Evolutionary conservation across 1,140 invertebrate genomes (phyloP).

Genomic region (Acromyrmex charruanus): DNA sequence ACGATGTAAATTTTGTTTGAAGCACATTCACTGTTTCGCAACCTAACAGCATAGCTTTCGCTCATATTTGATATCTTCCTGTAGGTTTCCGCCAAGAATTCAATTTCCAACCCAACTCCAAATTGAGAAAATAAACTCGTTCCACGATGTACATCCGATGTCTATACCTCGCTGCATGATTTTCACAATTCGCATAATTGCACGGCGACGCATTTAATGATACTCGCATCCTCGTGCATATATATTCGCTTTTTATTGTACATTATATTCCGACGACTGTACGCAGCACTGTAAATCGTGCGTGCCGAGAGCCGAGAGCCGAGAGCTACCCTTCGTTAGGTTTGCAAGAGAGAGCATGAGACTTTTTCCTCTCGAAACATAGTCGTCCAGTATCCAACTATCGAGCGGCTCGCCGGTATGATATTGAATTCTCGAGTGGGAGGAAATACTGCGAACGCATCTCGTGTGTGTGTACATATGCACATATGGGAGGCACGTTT

Average conservation of each 20-base stretch:
- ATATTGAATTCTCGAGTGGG: constrained; percentile 56
- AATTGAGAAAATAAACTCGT: constrained; percentile 1
- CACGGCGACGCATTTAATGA: neutral
- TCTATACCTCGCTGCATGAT: too few relatives aligned
- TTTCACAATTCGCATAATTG: neutral
- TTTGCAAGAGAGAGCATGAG: constrained; percentile 6
- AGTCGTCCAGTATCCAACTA: constrained; percentile 38
- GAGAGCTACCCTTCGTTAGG: neutral
- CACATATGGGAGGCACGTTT: constrained; percentile 15
- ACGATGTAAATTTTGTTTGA: constrained; percentile 5
- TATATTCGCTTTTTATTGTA: neutral
- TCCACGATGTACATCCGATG: neutral
- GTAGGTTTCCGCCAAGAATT: neutral
- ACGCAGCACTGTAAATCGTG: neutral
- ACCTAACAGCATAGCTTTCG: neutral
- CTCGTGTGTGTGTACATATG: constrained; percentile 12
- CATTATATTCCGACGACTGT: neutral
- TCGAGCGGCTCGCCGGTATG: constrained; percentile 20
- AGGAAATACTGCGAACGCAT: constrained; percentile 13
- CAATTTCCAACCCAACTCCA: neutral
- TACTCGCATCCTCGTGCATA: neutral
- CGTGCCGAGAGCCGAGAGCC: neutral
- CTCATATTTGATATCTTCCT: neutral
- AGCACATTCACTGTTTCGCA: neutral
- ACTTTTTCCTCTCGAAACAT: constrained; percentile 49